Evolutionary conservation across 2,888 invertebrate genomes (phyloP), one percentile per base, ranked within the genome.

Genomic region (Tenthredo livida): DNA sequence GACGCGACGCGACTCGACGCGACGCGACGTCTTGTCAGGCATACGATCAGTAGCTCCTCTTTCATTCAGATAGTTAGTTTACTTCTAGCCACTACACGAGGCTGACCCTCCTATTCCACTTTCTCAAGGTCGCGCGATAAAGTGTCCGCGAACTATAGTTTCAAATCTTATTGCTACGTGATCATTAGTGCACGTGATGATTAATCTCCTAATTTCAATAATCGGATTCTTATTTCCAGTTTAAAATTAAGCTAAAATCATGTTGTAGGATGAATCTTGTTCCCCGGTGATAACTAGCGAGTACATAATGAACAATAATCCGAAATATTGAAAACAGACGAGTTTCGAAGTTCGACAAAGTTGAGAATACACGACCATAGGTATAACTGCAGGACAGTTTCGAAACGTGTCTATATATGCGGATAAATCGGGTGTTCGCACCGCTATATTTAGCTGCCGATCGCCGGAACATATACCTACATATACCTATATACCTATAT

Each of bases 11-110:
- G 40, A 29, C 78, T 33, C 70, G 78, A 50, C 43, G 77, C 70
- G 78, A 50, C 43, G 84, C 54, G 72, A 50, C 73, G 47, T 72
- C 84, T 47, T 77, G 54, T 47, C 29, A n/a, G 21, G 54, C 25
- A 58, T 17, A 25, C 65, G 78, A 77, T 75, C 85, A 67, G 65
- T 73, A 67, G 84, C 50, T 77, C 47, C 85, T 40, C 40, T 37
- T 82, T 58, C 85, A 75, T 67, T 75, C 80, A 85, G 84, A 67
- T 58, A 50, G 72, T 73, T 78, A 40, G 82, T 86, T 87, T 84
- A 86, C 84, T 86, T 87, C 86, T 84, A 75, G 84, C 80, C 61
- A 61, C 80, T 80, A 80, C 40, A 17, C n/a, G 12, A 40, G 61
- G 15, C 80, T 40, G 61, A 80, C 80, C 61, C 40, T 50, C 61